Conservation (phyloP, 2,888 invertebrate species). For the Hyles lineata region DNA sequence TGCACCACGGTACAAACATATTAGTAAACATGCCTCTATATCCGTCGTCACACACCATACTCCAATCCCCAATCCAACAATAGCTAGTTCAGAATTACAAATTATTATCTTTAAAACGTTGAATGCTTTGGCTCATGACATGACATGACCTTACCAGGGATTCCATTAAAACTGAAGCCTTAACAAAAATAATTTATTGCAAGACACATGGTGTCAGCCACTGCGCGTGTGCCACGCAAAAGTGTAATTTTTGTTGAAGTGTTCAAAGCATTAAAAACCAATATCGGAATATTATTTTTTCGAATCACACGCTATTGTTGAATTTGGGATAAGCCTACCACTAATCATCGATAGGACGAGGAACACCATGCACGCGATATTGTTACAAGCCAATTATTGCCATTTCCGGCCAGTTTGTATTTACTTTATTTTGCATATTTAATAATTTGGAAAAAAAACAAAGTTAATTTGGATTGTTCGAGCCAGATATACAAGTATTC, state of each 20-base stretch:
- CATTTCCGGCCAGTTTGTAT: slow-evolving; percentile 28
- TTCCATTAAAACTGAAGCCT: no score
- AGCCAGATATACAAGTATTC: slow-evolving; percentile 27
- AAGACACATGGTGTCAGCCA: no score
- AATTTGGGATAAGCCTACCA: slow-evolving; percentile 25
- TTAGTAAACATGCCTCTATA: slow-evolving; percentile 35
- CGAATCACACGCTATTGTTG: slow-evolving; percentile 12
- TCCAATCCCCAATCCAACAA: slow-evolving; percentile 24
- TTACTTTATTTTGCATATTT: slow-evolving; percentile 13
- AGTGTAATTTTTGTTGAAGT: no score
- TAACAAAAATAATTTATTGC: neutral
- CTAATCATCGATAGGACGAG: slow-evolving; percentile 36
- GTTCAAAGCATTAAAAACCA: no score
- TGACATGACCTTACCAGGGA: no score
- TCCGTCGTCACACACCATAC: slow-evolving; percentile 1
- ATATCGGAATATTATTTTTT: no score
- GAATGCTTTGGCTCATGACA: no score
- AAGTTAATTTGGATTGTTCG: slow-evolving; percentile 27
- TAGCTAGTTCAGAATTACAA: neutral
- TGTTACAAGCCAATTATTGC: slow-evolving; percentile 47
- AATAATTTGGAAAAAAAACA: slow-evolving; percentile 28
- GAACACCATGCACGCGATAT: slow-evolving; percentile 66
- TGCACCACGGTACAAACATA: slow-evolving; percentile 70
- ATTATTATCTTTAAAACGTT: neutral
- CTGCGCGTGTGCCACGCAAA: no score